Percentiles rank a stretch among this genome's conserved stretches.
Conservation (phyloP, 2,888 invertebrate species). For the Trichogramma evanescens region DNA sequence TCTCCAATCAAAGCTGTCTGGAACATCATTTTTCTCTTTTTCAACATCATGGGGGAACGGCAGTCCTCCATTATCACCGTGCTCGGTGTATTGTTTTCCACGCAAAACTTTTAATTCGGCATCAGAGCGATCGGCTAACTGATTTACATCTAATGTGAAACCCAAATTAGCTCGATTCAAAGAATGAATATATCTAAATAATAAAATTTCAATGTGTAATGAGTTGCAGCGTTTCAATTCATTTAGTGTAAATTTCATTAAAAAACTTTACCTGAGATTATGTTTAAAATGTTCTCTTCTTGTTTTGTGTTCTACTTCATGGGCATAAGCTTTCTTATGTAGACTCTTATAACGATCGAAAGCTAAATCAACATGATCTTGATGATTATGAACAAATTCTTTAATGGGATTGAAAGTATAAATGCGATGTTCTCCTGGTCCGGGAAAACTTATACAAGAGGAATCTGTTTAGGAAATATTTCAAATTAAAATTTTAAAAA, state of each 20-base stretch:
- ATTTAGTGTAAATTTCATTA: not conserved
- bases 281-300: conserved; percentile 78
- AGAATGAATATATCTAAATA: conserved; percentile 65
- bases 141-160: conserved; percentile 75
- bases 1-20: conserved; percentile 82
- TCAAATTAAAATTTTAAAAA: conserved; percentile 4
- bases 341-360: conserved; percentile 69
- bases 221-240: not conserved
- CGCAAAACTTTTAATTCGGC: conserved; percentile 69
- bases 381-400: conserved; percentile 72
- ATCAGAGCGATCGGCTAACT: conserved; percentile 76
- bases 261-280: conserved; percentile 61
- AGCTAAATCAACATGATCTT: conserved; percentile 65
- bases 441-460: conserved; percentile 74
- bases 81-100: conserved; percentile 57
- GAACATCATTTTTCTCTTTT: conserved; percentile 55
- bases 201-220: not conserved
- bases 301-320: conserved; percentile 59
- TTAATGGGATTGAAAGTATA: conserved; percentile 89
- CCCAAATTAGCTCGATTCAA: conserved; percentile 69
- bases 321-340: conserved; percentile 64
- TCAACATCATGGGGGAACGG: conserved; percentile 68
- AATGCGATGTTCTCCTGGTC: conserved; percentile 69
- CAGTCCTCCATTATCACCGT: conserved; percentile 66
- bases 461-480: conserved; percentile 48